These are phyloP conservation scores for Polypedilum vanderplanki DNA, from an alignment of 1,140 invertebrate genomes.

Conservation along the genomic window DNA sequence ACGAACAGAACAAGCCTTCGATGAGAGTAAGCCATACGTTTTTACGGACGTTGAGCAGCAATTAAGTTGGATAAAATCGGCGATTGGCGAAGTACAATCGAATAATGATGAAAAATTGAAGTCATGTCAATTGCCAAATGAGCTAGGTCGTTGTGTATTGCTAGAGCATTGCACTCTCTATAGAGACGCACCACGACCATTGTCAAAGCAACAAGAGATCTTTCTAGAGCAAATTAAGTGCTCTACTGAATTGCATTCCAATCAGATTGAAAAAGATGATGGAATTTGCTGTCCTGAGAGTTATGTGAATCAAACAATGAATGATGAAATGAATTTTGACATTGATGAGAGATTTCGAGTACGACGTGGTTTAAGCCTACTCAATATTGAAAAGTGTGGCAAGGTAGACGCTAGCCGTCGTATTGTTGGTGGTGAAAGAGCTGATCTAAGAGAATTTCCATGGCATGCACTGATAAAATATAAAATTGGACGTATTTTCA, in stretches of 20 bases:
- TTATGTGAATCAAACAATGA: background rate
- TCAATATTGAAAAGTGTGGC: conserved; percentile 12
- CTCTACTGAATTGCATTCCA: background rate
- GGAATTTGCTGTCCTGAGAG: background rate
- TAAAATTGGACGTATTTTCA: background rate
- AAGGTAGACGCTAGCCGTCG: background rate
- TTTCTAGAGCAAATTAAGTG: background rate
- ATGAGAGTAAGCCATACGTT: conserved; percentile 2
- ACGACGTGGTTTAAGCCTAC: background rate
- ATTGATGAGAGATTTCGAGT: background rate
- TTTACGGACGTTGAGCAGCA: background rate
- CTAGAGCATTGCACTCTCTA: background rate
- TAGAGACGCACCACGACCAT: background rate
- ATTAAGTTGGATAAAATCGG: background rate
- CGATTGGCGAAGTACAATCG: background rate
- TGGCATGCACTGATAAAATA: background rate
- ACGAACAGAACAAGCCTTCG: background rate
- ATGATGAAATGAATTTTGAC: background rate
- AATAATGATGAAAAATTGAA: background rate
- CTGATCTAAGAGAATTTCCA: background rate
- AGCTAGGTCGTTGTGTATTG: background rate
- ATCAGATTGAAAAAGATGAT: background rate
- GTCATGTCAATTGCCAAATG: background rate
- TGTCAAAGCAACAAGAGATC: background rate
- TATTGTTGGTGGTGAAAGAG: background rate